A percentile compares a stretch with the other conserved stretches of the same genome.
Conservation (phyloP, 2,113 vertebrate species). For the Cheirogaleus medius region DNA sequence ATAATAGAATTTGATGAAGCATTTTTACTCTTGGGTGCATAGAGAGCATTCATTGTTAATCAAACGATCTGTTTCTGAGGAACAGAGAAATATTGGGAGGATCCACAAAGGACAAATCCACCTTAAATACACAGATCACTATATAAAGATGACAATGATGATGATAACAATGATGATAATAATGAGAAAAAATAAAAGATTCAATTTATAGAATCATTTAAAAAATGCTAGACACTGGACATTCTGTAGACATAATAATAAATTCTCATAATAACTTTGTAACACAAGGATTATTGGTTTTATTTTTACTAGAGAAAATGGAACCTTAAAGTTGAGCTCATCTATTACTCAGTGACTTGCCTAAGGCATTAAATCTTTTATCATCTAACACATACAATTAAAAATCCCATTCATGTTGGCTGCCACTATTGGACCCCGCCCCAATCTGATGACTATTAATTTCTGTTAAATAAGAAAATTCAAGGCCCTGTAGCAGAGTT, state of each 20-base stretch:
- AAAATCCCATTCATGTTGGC: not conserved
- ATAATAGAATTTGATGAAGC: not conserved
- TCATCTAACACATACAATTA: not conserved
- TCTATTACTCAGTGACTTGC: not conserved
- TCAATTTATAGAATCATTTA: not conserved
- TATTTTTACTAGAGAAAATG: not conserved
- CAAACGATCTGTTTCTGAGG: not conserved
- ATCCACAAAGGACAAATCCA: not conserved
- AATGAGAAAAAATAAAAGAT: not conserved
- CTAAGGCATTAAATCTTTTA: not conserved
- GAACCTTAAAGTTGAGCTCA: not conserved
- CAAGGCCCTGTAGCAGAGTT: not conserved
- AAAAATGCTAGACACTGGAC: not conserved
- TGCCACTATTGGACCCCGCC: not conserved
- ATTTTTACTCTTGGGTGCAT: not conserved
- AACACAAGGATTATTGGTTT: not conserved
- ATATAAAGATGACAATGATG: not conserved
- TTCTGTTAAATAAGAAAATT: not conserved
- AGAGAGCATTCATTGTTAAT: not conserved
- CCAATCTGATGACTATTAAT: not conserved
- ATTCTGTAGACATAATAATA: not conserved
- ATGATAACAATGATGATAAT: not conserved
- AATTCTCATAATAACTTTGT: not conserved
- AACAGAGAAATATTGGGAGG: not conserved
- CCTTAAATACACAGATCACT: not conserved